Percentiles rank a stretch among this genome's conserved stretches.
Evolutionary conservation across 2,888 invertebrate genomes (phyloP).

Genomic region (Apantesis nais): DNA sequence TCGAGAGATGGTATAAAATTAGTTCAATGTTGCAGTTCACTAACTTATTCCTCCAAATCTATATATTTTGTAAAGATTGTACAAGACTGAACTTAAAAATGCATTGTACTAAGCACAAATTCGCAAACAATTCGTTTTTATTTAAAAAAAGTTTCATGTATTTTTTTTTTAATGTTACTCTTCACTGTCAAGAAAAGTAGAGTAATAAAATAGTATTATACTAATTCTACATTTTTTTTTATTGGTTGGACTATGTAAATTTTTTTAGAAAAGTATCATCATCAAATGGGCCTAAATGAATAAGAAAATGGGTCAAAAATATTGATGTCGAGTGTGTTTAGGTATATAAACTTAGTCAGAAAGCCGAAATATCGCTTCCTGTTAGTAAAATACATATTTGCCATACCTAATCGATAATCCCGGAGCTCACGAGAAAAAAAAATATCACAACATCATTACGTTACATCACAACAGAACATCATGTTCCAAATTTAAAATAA

Average conservation of each 20-base stretch:
- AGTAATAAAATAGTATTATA: neutral
- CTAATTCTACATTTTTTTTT: neutral
- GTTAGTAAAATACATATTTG: neutral
- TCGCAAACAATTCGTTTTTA: neutral
- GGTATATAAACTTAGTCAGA: neutral
- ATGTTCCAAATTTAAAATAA: neutral
- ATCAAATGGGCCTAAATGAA: neutral
- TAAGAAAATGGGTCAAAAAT: neutral
- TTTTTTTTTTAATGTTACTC: neutral
- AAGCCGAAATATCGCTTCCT: neutral
- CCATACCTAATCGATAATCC: slow-evolving; percentile 8
- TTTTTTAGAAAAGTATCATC: neutral
- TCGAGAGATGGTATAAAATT: slow-evolving; percentile 17
- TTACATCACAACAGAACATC: neutral
- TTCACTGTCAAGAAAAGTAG: neutral
- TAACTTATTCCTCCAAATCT: neutral
- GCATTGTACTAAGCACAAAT: neutral
- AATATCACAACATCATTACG: no score
- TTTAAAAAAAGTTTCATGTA: neutral
- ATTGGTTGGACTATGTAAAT: neutral
- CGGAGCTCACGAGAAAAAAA: neutral
- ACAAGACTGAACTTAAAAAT: no score
- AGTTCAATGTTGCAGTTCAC: neutral
- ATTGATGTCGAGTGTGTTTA: neutral
- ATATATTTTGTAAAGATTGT: neutral